Conservation (phyloP, 2,113 vertebrate species). For the Crotalus viridis region DNA sequence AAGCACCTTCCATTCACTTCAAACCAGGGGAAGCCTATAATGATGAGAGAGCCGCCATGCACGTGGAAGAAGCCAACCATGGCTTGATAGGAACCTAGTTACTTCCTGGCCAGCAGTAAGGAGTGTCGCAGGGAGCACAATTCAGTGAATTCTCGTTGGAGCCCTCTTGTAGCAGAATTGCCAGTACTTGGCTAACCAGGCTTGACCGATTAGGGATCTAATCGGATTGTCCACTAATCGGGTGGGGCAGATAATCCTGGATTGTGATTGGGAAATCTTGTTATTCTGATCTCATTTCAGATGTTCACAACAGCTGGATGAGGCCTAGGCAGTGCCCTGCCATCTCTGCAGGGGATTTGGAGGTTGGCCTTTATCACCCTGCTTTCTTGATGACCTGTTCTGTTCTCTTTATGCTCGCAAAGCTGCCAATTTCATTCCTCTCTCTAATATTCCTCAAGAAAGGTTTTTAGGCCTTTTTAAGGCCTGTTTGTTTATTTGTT, state of each 20-base stretch:
- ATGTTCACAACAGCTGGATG: slow-evolving; percentile 23
- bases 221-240: slow-evolving; percentile 24
- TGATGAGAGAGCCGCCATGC: no score
- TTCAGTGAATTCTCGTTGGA: background rate
- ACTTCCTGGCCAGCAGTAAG: background rate
- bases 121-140: no score
- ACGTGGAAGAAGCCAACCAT: background rate
- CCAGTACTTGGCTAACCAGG: background rate
- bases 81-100: background rate
- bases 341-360: background rate
- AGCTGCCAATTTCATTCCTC: background rate
- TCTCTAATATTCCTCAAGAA: background rate
- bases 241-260: slow-evolving; percentile 13
- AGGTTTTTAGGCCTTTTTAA: background rate
- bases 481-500: no score
- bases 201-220: background rate
- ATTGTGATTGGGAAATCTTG: slow-evolving; percentile 20
- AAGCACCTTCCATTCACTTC: background rate
- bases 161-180: background rate
- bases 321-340: background rate
- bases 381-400: no score
- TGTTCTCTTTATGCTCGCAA: background rate
- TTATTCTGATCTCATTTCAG: slow-evolving; percentile 33
- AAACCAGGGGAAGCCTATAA: background rate
- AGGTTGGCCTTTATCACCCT: background rate